Evolutionary conservation across 1,140 invertebrate species (phyloP).

Genomic region (Drosophila nebulosa): DNA sequence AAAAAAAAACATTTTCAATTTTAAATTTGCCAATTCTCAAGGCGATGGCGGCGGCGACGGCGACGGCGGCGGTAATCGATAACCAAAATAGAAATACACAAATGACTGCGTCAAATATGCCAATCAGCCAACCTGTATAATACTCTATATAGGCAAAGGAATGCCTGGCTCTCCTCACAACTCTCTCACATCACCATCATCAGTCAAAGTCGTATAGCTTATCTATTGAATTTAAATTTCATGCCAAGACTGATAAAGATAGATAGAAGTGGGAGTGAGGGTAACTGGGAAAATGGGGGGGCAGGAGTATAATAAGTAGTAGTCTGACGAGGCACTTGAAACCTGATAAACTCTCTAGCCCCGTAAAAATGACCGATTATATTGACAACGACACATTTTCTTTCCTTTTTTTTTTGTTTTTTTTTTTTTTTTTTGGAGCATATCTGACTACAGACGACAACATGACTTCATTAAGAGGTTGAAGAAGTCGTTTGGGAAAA

Average conservation of each 20-base stretch:
- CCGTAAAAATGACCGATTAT: constrained; percentile 42
- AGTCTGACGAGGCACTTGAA: constrained; percentile 6
- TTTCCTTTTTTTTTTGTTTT: not conserved
- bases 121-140: not conserved
- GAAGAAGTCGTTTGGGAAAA: not conserved
- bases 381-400: constrained; percentile 13
- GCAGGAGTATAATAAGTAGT: not conserved
- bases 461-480: constrained; percentile 37
- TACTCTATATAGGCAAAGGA: not conserved
- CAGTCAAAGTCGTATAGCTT: constrained; percentile 32
- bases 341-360: not conserved
- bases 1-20: constrained; percentile 8
- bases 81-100: constrained; percentile 6
- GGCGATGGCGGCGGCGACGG: not conserved
- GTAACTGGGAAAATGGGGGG: not conserved
- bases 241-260: constrained; percentile 9
- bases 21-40: constrained; percentile 20
- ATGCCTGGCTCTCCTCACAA: not conserved
- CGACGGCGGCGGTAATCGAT: constrained; percentile 12
- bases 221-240: constrained; percentile 46
- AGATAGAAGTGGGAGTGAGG: not conserved
- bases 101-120: not conserved
- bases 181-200: constrained; percentile 16
- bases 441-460: constrained; percentile 21
- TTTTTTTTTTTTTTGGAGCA: constrained; percentile 6